Evolutionary conservation across 2,888 invertebrate species (phyloP), one percentile per base, ranked within the genome.

Genomic region (Tanypteryx hageni): DNA sequence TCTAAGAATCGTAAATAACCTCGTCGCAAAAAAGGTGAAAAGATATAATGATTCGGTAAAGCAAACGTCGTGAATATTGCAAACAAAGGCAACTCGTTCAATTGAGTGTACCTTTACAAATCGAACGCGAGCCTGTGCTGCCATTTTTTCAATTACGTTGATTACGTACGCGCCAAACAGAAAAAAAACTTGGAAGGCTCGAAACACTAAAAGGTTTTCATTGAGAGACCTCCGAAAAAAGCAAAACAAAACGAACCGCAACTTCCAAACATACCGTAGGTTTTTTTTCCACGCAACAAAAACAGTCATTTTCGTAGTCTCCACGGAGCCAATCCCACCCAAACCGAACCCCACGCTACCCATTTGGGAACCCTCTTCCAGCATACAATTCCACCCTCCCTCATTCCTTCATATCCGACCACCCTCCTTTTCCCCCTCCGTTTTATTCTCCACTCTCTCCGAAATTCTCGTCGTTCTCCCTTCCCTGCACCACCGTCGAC

Each of bases 221-320:
- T 27, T 22, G 27, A 76, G 44, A 44, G 44, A 44, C 5, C 27
- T 27, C 11, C 27, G 22, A 5, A 27, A 22, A 76, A 76, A 27
- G 13, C 16, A 76, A 9, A 27, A 11, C 22, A 76, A 10, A 22
- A 68, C 18, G 18, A 68, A 68, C 18, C 68, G 68, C n/a, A n/a
- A 76, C 76, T 22, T 22, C 13, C n/a, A 27, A 76, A 76, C 44
- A 44, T 13, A 76, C 76, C 76, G 76, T 76, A 27, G 76, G 22
- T 76, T 76, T 27, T 44, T n/a, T 76, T 76, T 76, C 76, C 76
- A 68, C 76, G 76, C 22, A 76, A 76, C 76, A 76, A 76, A 76
- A 76, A 22, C 11, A 22, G 22, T 22, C 27, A 7, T 22, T 13
- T 27, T 76, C 22, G 76, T 11, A 27, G 27, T 27, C 76, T 27